Evolutionary conservation across 2,888 invertebrate species (phyloP), one percentile per base, ranked within the genome.

Genomic region (Cyaniris semiargus): DNA sequence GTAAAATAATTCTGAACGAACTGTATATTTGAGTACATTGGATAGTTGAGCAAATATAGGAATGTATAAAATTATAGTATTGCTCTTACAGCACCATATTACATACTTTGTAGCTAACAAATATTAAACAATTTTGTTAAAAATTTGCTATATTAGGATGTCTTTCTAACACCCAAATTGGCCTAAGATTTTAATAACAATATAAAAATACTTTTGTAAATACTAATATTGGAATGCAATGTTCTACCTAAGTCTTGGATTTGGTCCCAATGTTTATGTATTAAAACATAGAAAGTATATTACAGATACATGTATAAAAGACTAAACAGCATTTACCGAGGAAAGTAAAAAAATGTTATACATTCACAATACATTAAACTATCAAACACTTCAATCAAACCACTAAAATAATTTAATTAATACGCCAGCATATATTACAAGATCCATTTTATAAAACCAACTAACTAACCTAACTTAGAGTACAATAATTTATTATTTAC

Each of bases 401-500:
- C 88, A 87, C 91, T 92, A 91, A 86, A 87, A 87, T 86, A 84
- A 82, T 83, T 92, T 92, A 93, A 92, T 90, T 93, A 92, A 93
- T 89, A 89, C 38, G 56, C 70, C 76, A 23, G 21, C 70, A 10
- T 72, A 76, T 21, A 53, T 53, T 48, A 70, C 70, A 76, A 48
- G 70, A 71, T 78, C 79, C 79, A 78, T 77, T 78, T 72, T 77
- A 76, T 82, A 83, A 84, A 85, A 87, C 89, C 87, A 88, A 84
- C 89, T 90, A 90, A 84, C 83, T 80, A 87, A 83, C 81, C 88
- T 91, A 89, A 79, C 78, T 78, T 87, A 88, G 75, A 79, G 84
- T 89, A 89, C 85, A 81, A 89, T 93, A 93, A 90, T 89, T 89
- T 89, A 89, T 86, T 92, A 93, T 93, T 90, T 93, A 93, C 92